Evolutionary conservation across 2,113 vertebrate genomes (phyloP).

Genomic region (Gavia stellata): DNA sequence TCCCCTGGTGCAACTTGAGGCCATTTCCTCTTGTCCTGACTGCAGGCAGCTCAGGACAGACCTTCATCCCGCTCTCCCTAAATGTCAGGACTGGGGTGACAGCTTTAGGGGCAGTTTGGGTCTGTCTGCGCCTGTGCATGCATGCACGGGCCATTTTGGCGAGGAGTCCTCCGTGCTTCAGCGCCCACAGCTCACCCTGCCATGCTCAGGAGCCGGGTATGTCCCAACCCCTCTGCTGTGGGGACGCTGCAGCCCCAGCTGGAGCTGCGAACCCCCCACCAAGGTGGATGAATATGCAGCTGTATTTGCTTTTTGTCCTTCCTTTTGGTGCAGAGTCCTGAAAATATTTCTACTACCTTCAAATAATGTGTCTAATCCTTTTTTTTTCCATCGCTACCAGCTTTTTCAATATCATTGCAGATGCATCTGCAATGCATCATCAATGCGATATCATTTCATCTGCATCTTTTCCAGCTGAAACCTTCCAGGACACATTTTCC

Average conservation of each 20-base stretch:
- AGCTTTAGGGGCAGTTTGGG: not conserved
- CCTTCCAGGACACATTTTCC: not conserved
- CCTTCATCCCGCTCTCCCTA: not conserved
- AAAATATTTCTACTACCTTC: not conserved
- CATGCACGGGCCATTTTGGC: not conserved
- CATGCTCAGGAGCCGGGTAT: not conserved
- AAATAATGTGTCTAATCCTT: not conserved
- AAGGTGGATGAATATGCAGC: not conserved
- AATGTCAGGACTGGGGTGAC: too few relatives aligned
- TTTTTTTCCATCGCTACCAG: too few relatives aligned
- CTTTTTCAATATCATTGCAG: not conserved
- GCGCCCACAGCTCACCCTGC: not conserved
- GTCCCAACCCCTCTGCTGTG: not conserved
- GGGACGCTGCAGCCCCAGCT: not conserved
- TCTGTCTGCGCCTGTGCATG: not conserved
- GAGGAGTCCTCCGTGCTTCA: not conserved
- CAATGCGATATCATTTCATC: too few relatives aligned
- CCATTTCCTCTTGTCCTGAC: too few relatives aligned
- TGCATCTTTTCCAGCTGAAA: not conserved
- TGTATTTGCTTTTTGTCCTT: not conserved
- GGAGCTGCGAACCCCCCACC: rapidly evolving
- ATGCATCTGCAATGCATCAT: not conserved
- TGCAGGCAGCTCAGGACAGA: too few relatives aligned
- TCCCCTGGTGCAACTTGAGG: too few relatives aligned
- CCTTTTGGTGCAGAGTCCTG: not conserved